phyloP scores from a whole-genome alignment of 2,888 invertebrate species.

The Acleris sparsana region DNA sequence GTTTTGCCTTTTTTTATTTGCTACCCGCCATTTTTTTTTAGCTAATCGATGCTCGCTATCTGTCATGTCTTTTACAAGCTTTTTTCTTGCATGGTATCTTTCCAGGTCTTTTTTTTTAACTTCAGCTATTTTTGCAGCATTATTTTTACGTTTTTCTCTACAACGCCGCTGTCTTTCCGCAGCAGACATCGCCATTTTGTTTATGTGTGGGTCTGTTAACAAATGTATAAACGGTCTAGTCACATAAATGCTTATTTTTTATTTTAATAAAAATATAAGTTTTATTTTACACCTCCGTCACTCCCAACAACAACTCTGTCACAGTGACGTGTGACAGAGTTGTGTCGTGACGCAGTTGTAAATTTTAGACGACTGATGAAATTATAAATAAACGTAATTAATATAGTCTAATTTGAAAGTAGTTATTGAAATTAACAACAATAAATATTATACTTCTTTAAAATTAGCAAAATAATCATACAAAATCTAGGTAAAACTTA shows the following conservation, averaged over 20 bases:
- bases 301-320: not conserved
- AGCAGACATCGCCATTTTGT: slow-evolving; percentile 1
- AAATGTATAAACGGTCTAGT: not conserved
- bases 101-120: slow-evolving; percentile 29
- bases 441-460: not conserved
- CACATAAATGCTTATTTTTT: slow-evolving; percentile 1
- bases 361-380: slow-evolving; percentile 5
- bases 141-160: slow-evolving; percentile 20
- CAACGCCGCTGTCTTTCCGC: slow-evolving; percentile 17
- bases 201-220: not conserved
- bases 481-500: slow-evolving; percentile 1
- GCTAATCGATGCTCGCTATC: slow-evolving; percentile 28
- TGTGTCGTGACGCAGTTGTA: slow-evolving; percentile 1
- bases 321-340: not conserved
- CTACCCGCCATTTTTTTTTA: slow-evolving; percentile 30
- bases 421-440: not conserved
- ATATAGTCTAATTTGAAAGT: not conserved
- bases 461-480: not conserved
- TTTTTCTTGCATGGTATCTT: slow-evolving; percentile 31
- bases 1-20: slow-evolving; percentile 33
- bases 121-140: slow-evolving; percentile 30
- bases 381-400: slow-evolving; percentile 1
- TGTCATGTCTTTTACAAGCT: slow-evolving; percentile 29
- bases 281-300: not conserved
- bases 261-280: not conserved